Conservation (phyloP, 2,888 invertebrate genomes). For the Catonia carolina region DNA sequence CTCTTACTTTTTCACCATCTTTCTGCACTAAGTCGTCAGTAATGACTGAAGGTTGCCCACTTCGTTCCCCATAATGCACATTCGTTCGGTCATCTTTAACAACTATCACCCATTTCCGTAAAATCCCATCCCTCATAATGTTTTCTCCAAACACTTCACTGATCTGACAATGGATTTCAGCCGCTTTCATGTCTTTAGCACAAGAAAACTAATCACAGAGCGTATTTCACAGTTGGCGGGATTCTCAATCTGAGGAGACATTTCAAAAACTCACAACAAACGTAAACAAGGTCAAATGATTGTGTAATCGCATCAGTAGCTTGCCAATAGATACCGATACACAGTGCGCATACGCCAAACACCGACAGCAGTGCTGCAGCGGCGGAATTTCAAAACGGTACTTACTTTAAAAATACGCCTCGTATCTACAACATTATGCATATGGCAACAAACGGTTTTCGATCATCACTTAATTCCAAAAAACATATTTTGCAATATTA, state of each 20-base stretch:
- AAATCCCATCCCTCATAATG: conserved; percentile 26
- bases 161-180: conserved; percentile 30
- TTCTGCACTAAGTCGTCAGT: conserved; percentile 26
- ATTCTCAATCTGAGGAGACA: conserved; percentile 7
- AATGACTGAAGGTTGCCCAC: conserved; percentile 25
- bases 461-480: too few species aligned
- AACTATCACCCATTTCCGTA: conserved; percentile 25
- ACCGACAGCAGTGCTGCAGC: not conserved
- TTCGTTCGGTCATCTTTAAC: conserved; percentile 7
- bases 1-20: conserved; percentile 25
- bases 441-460: too few species aligned
- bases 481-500: too few species aligned
- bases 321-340: not conserved
- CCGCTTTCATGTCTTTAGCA: conserved; percentile 28
- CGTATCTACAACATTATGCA: too few species aligned
- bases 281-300: too few species aligned
- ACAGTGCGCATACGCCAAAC: not conserved
- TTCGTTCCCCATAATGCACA: conserved; percentile 20
- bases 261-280: conserved; percentile 20
- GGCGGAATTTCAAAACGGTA: too few species aligned
- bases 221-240: not conserved
- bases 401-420: too few species aligned
- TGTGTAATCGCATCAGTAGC: too few species aligned
- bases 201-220: conserved; percentile 19
- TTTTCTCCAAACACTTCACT: conserved; percentile 28